Conservation (phyloP, 2,113 vertebrate species). For the Gallinago jamesoni region DNA sequence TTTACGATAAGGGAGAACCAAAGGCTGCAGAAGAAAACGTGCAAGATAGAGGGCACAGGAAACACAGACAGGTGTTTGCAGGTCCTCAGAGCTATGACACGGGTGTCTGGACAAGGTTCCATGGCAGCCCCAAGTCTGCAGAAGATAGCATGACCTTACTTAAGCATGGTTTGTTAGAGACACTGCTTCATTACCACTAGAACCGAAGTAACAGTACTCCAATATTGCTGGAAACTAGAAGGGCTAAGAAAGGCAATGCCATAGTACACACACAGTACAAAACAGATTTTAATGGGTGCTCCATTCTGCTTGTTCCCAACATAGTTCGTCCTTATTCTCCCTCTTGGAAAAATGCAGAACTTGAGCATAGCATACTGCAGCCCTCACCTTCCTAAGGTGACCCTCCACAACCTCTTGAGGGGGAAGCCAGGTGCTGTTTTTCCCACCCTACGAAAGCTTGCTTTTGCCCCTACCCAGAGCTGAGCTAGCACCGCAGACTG, state of each 20-base stretch:
- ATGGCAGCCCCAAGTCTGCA: background rate
- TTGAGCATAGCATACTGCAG: background rate
- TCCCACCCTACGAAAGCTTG: background rate
- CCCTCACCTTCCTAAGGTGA: background rate
- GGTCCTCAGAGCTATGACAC: background rate
- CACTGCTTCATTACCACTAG: background rate
- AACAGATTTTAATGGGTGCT: background rate
- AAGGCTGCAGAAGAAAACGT: background rate
- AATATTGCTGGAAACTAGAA: background rate
- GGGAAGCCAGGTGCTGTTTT: background rate
- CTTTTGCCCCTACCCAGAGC: background rate
- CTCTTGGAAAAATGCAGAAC: background rate
- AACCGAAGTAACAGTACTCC: background rate
- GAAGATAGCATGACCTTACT: background rate
- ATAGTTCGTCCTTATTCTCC: background rate
- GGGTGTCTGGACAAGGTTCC: background rate
- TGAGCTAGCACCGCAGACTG: background rate
- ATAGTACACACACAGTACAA: background rate
- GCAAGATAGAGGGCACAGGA: background rate
- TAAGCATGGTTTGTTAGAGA: background rate
- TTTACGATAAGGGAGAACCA: slow-evolving; percentile 30
- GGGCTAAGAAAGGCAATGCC: background rate
- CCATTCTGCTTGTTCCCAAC: background rate
- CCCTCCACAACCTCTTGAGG: background rate
- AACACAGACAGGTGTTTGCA: background rate